A percentile compares a stretch with the other conserved stretches of the same genome.
Evolutionary conservation across 1,140 invertebrate species (phyloP).

Genomic region (Apis florea): DNA sequence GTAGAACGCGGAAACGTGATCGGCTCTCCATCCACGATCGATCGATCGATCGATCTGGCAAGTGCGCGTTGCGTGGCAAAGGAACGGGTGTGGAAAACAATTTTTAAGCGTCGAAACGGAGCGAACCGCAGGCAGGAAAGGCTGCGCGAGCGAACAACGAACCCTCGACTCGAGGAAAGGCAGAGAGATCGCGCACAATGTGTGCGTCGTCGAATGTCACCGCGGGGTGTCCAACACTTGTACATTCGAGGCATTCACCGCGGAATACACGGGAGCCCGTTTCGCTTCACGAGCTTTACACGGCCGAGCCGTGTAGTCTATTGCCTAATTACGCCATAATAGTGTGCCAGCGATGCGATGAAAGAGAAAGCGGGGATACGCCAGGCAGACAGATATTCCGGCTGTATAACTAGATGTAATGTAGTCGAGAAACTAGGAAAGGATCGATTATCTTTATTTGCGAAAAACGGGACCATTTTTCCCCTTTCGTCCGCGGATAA

Average conservation of each 20-base stretch:
- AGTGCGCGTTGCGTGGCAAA: neutral
- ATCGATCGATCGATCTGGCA: neutral
- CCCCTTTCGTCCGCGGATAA: too few relatives aligned
- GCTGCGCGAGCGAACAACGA: slow-evolving; percentile 37
- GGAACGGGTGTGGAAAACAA: slow-evolving; percentile 24
- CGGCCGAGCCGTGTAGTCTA: slow-evolving; percentile 61
- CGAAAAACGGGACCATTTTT: too few relatives aligned
- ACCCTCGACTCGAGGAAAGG: slow-evolving; percentile 47
- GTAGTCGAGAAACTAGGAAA: neutral
- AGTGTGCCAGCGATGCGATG: slow-evolving; percentile 34
- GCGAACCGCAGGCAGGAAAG: slow-evolving; percentile 29
- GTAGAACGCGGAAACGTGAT: too few relatives aligned
- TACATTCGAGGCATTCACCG: slow-evolving; percentile 50
- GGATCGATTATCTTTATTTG: too few relatives aligned
- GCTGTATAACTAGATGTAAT: neutral
- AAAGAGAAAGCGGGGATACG: neutral
- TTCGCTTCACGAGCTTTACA: slow-evolving; percentile 69
- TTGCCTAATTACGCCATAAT: slow-evolving; percentile 73
- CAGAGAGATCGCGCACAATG: slow-evolving; percentile 52
- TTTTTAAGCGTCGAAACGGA: slow-evolving; percentile 34
- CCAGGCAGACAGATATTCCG: neutral
- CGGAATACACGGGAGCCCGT: slow-evolving; percentile 41
- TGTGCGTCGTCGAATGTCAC: slow-evolving; percentile 65
- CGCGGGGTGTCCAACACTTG: slow-evolving; percentile 72
- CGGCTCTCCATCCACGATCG: neutral